These are phyloP conservation scores for Yasuhikotakia modesta DNA, from an alignment of 2,797 vertebrate species.

Conservation along the genomic window DNA sequence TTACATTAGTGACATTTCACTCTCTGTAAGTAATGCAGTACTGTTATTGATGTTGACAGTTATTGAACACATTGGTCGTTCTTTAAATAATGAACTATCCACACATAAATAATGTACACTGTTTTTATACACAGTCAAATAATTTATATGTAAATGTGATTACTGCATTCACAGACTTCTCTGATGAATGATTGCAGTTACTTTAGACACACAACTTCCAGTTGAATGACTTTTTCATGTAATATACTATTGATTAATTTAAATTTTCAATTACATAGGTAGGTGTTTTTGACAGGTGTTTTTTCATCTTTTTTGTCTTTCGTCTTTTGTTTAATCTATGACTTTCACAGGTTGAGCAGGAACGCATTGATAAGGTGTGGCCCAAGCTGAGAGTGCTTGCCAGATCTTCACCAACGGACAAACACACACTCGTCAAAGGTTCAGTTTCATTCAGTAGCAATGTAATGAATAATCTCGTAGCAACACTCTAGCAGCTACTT, in stretches of 20 bases:
- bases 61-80: conserved; percentile 3
- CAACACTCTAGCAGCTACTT: no score
- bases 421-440: conserved; percentile 90
- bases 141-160: conserved; percentile 5
- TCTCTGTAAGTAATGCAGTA: background rate
- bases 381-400: conserved; percentile 85
- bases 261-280: no score
- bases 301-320: conserved; percentile 10
- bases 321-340: background rate
- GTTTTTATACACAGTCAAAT: background rate
- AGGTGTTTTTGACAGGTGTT: no score
- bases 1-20: conserved; percentile 17
- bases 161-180: background rate
- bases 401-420: conserved; percentile 84
- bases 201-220: background rate
- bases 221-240: background rate
- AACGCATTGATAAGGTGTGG: conserved; percentile 89
- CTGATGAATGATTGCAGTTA: conserved; percentile 6
- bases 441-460: no score
- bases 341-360: conserved; percentile 80
- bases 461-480: no score
- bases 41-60: background rate
- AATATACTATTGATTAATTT: no score
- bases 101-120: background rate
- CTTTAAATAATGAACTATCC: background rate